These are phyloP conservation scores for Tragelaphus scriptus DNA, from an alignment of 2,113 vertebrate species.

Conservation along the genomic window DNA sequence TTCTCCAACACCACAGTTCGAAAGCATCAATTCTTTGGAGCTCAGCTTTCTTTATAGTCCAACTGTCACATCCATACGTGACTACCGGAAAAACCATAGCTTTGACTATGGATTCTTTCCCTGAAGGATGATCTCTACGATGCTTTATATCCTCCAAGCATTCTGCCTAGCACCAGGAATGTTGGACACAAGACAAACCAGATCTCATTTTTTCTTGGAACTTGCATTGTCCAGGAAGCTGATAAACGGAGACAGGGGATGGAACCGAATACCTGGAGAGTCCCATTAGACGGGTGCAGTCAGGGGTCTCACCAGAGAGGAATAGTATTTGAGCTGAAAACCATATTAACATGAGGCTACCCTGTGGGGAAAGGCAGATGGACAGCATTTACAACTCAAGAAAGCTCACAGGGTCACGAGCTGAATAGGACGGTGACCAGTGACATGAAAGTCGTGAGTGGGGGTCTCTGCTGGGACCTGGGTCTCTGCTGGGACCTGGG, in stretches of 20 bases:
- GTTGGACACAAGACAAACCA: no score
- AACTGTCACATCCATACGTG: not conserved
- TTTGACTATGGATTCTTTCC: not conserved
- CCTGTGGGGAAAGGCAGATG: rapidly evolving
- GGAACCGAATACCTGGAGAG: no score
- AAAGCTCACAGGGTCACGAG: not conserved
- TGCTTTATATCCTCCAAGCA: not conserved
- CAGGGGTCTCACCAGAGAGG: not conserved
- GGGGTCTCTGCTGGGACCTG: no score
- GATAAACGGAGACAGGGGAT: not conserved
- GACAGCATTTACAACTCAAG: no score
- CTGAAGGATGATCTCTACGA: no score
- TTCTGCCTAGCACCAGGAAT: no score
- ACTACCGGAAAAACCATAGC: not conserved
- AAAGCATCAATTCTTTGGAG: not conserved
- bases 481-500: not conserved
- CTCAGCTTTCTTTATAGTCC: not conserved
- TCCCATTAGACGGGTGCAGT: rapidly evolving
- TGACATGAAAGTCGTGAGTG: rapidly evolving
- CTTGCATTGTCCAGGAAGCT: not conserved
- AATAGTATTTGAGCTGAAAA: not conserved
- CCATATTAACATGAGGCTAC: rapidly evolving
- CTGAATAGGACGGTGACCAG: rapidly evolving
- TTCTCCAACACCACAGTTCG: not conserved
- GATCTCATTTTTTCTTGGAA: not conserved